Percentiles rank a stretch among this genome's conserved stretches.
phyloP scores from a whole-genome alignment of 2,888 invertebrate species.

The Dryomyza anilis region DNA sequence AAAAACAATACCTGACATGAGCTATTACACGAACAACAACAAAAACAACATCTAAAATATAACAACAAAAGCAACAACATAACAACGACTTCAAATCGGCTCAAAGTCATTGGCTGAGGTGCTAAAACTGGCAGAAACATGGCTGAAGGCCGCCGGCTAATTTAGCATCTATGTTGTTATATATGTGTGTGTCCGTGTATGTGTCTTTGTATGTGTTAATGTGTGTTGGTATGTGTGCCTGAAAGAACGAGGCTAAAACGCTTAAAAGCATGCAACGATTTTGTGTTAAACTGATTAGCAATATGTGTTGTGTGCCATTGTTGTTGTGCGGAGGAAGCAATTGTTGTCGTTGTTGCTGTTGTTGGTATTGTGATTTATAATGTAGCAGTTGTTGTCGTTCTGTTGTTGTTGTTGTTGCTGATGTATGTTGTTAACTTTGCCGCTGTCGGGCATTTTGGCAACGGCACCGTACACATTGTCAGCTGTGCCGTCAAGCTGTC shows the following conservation, averaged over 20 bases:
- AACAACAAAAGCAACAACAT: too few species aligned
- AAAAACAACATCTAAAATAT: too few species aligned
- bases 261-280: slow-evolving; percentile 2
- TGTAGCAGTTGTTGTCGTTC: not conserved
- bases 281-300: slow-evolving; percentile 10
- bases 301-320: not conserved
- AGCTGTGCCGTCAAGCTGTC: not conserved
- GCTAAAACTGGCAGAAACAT: not conserved
- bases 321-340: not conserved
- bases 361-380: not conserved
- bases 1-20: too few species aligned
- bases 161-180: too few species aligned
- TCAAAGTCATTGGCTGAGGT: not conserved
- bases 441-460: not conserved
- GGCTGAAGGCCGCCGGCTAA: not conserved
- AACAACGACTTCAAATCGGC: too few species aligned
- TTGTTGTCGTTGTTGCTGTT: not conserved
- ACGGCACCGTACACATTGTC: not conserved
- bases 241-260: not conserved
- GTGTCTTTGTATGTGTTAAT: too few species aligned
- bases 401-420: not conserved
- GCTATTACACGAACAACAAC: too few species aligned
- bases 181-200: too few species aligned
- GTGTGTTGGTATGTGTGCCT: too few species aligned
- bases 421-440: not conserved